Evolutionary conservation across 2,113 vertebrate genomes (phyloP).

Genomic region (Actenoides lindsayi): DNA sequence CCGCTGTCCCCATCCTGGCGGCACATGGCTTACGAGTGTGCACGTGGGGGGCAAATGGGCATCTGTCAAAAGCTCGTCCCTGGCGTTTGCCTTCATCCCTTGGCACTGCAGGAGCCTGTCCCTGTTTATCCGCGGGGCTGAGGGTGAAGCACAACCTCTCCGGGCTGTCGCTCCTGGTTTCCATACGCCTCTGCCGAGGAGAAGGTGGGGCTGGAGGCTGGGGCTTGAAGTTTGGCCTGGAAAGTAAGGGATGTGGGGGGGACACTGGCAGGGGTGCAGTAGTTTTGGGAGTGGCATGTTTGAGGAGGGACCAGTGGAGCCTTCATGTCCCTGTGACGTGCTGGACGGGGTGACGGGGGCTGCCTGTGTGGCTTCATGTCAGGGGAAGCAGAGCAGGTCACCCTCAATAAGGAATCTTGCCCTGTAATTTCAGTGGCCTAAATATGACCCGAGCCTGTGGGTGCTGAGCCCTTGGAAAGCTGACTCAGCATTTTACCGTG

Average conservation of each 20-base stretch:
- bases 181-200: accelerated
- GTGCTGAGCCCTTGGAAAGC: slow-evolving; percentile 20
- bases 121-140: neutral
- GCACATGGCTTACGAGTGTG: accelerated
- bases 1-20: neutral
- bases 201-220: neutral
- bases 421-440: slow-evolving; percentile 49
- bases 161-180: neutral
- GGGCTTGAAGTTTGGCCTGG: neutral
- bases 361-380: neutral
- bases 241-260: neutral
- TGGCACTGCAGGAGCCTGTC: neutral
- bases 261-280: neutral
- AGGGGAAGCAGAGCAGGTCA: neutral
- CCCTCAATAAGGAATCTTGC: neutral
- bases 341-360: neutral
- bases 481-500: neutral
- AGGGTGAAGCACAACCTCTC: neutral
- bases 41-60: neutral
- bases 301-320: neutral
- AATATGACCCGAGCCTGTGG: slow-evolving; percentile 36
- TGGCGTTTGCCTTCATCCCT: neutral
- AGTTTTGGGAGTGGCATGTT: neutral
- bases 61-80: accelerated
- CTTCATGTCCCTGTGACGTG: accelerated